Evolutionary conservation across 2,888 invertebrate genomes (phyloP).

Genomic region (Nebria brevicollis): DNA sequence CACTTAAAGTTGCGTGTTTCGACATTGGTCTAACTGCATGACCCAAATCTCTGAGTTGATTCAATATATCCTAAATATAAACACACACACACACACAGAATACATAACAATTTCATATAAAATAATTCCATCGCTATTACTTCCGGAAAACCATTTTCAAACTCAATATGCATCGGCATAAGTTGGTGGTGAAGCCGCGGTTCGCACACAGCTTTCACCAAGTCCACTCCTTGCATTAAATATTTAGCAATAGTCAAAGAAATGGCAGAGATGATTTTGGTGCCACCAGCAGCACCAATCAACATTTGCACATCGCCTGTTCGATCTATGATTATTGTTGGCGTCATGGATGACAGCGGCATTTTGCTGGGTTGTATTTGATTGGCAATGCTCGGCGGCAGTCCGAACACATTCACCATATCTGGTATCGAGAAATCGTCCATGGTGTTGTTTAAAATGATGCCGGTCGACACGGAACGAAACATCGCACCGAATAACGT

Average conservation of each 20-base stretch:
- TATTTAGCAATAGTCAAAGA: slow-evolving; percentile 63
- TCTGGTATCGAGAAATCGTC: slow-evolving; percentile 80
- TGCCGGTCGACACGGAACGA: slow-evolving; percentile 76
- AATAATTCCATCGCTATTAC: background rate
- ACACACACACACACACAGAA: no score
- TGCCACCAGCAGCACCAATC: slow-evolving; percentile 85
- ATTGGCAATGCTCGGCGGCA: slow-evolving; percentile 83
- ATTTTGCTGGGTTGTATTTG: slow-evolving; percentile 79
- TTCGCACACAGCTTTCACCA: slow-evolving; percentile 64
- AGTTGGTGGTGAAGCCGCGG: slow-evolving; percentile 68
- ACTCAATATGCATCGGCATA: slow-evolving; percentile 62
- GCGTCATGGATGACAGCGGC: slow-evolving; percentile 88
- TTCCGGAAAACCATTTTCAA: slow-evolving; percentile 62
- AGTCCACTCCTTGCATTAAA: slow-evolving; percentile 64
- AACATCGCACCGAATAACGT: slow-evolving; percentile 79
- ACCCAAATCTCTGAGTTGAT: background rate
- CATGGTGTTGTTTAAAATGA: slow-evolving; percentile 84
- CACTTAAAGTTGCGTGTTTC: slow-evolving; percentile 8
- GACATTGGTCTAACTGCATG: slow-evolving; percentile 17
- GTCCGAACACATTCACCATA: slow-evolving; percentile 70
- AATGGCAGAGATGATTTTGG: slow-evolving; percentile 82
- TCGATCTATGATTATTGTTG: slow-evolving; percentile 74
- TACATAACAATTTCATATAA: background rate
- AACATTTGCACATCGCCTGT: slow-evolving; percentile 67
- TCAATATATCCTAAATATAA: slow-evolving; percentile 48